phyloP scores from a whole-genome alignment of 2,797 vertebrate species.

The Myotis vivesi region DNA sequence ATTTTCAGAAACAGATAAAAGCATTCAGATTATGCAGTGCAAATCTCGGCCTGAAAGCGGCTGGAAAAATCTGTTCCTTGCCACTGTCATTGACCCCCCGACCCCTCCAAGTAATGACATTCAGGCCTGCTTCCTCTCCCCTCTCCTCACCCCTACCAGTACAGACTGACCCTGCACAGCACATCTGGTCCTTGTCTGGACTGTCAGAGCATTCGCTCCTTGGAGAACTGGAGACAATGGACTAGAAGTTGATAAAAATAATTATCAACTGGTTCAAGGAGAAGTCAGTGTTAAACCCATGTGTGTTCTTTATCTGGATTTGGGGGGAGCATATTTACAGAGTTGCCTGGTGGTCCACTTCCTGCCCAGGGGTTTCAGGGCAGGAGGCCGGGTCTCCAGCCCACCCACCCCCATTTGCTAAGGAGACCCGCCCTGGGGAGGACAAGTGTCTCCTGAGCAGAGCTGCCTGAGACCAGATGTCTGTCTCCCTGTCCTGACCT shows the following conservation, averaged over 20 bases:
- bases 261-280: conserved; percentile 48
- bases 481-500: conserved; percentile 22
- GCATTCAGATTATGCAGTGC: conserved; percentile 87
- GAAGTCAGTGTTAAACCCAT: conserved; percentile 29
- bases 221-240: not conserved
- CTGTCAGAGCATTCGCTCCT: conserved; percentile 75
- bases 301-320: conserved; percentile 29
- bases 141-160: conserved; percentile 44
- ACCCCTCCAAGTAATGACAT: conserved; percentile 83
- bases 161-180: conserved; percentile 57
- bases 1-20: conserved; percentile 92
- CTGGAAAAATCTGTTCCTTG: conserved; percentile 88
- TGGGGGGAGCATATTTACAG: not conserved
- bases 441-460: not conserved
- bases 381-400: not conserved
- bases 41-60: conserved; percentile 86
- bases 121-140: conserved; percentile 66
- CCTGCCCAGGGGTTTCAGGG: not conserved
- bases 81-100: conserved; percentile 79
- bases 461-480: not conserved
- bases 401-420: not conserved
- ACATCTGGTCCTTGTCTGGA: conserved; percentile 82
- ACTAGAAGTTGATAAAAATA: not conserved
- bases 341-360: not conserved
- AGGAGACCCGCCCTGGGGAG: not conserved